Evolutionary conservation across 2,888 invertebrate genomes (phyloP).

Genomic region (Idaea aversata): DNA sequence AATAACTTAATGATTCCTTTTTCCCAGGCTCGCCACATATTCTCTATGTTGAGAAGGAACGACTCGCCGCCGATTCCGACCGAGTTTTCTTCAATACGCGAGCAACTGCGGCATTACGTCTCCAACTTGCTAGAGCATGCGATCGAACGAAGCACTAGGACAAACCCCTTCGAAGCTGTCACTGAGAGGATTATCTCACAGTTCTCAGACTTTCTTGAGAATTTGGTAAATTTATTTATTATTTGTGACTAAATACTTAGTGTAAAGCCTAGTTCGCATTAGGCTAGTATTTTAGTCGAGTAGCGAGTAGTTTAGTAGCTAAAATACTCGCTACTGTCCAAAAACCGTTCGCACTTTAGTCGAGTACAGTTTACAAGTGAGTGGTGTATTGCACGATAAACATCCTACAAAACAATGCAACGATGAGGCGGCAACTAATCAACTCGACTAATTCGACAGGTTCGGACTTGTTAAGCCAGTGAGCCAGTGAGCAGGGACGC

Average conservation of each 20-base stretch:
- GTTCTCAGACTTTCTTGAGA: conserved; percentile 40
- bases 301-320: no score
- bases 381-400: no score
- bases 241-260: conserved; percentile 7
- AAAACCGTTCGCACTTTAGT: no score
- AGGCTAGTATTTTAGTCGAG: conserved; percentile 3
- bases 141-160: conserved; percentile 24
- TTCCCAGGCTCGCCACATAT: conserved; percentile 48
- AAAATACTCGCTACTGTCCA: no score
- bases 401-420: no score
- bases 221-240: conserved; percentile 39
- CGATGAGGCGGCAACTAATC: no score
- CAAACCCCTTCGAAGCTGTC: conserved; percentile 34
- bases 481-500: no score
- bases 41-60: conserved; percentile 31
- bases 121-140: conserved; percentile 36
- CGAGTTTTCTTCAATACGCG: conserved; percentile 46
- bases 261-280: conserved; percentile 5
- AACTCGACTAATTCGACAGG: no score
- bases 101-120: conserved; percentile 44
- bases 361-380: no score
- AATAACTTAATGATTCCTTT: not conserved
- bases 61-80: conserved; percentile 41
- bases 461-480: no score
- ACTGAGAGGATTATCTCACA: conserved; percentile 40